Evolutionary conservation across 2,888 invertebrate genomes (phyloP).

Genomic region (Apotomis capreana): DNA sequence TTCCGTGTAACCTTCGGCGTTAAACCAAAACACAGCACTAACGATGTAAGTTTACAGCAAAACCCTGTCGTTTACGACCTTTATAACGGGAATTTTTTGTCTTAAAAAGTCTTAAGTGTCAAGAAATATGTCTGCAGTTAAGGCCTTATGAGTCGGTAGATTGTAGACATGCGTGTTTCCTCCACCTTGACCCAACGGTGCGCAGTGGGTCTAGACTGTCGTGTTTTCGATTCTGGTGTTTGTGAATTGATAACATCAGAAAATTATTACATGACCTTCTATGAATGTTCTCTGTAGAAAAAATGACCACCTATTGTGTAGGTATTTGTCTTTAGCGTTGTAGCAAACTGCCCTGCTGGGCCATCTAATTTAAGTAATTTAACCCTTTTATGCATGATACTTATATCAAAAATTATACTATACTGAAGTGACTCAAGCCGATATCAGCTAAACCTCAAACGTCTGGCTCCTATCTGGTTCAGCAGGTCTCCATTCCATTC

Average conservation of each 20-base stretch:
- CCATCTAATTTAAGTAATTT: too few relatives aligned
- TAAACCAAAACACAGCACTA: background rate
- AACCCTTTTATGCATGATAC: too few relatives aligned
- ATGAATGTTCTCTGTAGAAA: too few relatives aligned
- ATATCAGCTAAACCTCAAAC: too few relatives aligned
- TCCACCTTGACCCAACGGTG: slow-evolving; percentile 15
- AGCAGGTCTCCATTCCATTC: too few relatives aligned
- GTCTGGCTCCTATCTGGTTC: too few relatives aligned
- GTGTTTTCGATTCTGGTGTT: background rate
- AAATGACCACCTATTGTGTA: too few relatives aligned
- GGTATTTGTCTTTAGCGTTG: too few relatives aligned
- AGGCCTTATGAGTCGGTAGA: background rate
- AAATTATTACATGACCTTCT: too few relatives aligned
- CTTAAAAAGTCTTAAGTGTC: background rate
- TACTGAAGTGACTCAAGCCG: too few relatives aligned
- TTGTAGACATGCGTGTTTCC: slow-evolving; percentile 2
- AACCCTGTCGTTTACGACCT: background rate
- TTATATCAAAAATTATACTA: too few relatives aligned
- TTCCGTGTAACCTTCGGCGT: background rate
- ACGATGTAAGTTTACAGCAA: background rate
- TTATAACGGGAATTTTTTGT: background rate
- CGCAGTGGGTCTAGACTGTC: background rate
- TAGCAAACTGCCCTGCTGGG: too few relatives aligned
- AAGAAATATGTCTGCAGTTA: background rate
- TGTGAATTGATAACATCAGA: background rate